phyloP scores from a whole-genome alignment of 1,140 invertebrate genomes.

The Megalopta genalis region DNA sequence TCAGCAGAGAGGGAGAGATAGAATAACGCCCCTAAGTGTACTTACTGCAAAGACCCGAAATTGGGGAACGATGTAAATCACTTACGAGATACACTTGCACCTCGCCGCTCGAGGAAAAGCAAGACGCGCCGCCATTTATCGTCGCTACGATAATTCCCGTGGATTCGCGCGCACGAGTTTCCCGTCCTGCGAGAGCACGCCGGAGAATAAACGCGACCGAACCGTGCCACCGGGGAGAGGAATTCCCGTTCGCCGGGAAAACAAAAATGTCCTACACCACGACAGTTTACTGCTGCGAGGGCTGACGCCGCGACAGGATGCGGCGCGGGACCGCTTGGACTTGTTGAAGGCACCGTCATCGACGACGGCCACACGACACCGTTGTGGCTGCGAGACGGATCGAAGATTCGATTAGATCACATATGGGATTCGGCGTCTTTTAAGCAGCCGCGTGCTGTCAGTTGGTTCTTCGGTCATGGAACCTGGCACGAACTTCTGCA shows the following conservation, averaged over 20 bases:
- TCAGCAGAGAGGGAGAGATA: constrained; percentile 41
- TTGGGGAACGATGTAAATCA: constrained; percentile 69
- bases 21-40: constrained; percentile 67
- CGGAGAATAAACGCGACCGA: constrained; percentile 28
- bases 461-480: no score
- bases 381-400: no score
- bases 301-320: background rate
- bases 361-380: background rate
- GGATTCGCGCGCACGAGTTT: constrained; percentile 59
- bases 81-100: constrained; percentile 64
- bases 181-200: constrained; percentile 39
- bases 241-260: background rate
- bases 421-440: no score
- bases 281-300: background rate
- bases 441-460: no score
- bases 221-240: background rate
- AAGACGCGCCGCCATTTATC: constrained; percentile 64
- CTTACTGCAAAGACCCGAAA: constrained; percentile 67
- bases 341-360: background rate
- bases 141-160: constrained; percentile 59
- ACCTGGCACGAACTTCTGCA: no score
- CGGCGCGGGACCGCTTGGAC: background rate
- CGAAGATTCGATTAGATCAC: no score
- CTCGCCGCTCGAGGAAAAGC: constrained; percentile 59
- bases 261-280: background rate